Percentiles rank a stretch among this genome's conserved stretches.
Conservation (phyloP, 1,140 invertebrate species). For the Drosophila equinoxialis region DNA sequence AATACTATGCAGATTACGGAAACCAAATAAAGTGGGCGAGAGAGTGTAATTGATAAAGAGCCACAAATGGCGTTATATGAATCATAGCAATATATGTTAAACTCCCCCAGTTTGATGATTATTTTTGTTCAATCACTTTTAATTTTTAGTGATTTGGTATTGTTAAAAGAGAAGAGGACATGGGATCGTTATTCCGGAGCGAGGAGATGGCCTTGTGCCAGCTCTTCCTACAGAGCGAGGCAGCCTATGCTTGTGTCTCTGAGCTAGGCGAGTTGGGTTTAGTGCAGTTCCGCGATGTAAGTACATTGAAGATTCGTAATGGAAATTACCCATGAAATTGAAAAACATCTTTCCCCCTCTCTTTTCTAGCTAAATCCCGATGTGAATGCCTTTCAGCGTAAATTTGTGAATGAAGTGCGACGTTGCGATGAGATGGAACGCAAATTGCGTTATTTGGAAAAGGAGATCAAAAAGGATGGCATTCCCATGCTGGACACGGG, state of each 20-base stretch:
- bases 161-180: slow-evolving; percentile 33
- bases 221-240: slow-evolving; percentile 94
- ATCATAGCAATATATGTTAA: background rate
- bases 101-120: background rate
- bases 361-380: slow-evolving; percentile 93
- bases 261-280: slow-evolving; percentile 94
- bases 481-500: slow-evolving; percentile 98
- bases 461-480: slow-evolving; percentile 98
- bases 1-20: slow-evolving; percentile 4
- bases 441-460: slow-evolving; percentile 97
- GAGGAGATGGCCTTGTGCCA: slow-evolving; percentile 95
- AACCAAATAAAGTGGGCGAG: background rate
- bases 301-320: slow-evolving; percentile 74
- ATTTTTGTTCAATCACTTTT: background rate
- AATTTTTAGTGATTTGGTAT: slow-evolving; percentile 12
- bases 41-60: background rate
- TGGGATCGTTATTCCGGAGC: slow-evolving; percentile 93
- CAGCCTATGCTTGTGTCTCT: slow-evolving; percentile 94
- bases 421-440: slow-evolving; percentile 98
- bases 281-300: slow-evolving; percentile 96
- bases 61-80: background rate
- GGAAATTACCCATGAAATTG: background rate
- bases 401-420: slow-evolving; percentile 97
- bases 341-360: background rate
- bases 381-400: slow-evolving; percentile 97